Evolutionary conservation across 2,797 vertebrate species (phyloP), one percentile per base, ranked within the genome.

Genomic region (Acanthornis magna): DNA sequence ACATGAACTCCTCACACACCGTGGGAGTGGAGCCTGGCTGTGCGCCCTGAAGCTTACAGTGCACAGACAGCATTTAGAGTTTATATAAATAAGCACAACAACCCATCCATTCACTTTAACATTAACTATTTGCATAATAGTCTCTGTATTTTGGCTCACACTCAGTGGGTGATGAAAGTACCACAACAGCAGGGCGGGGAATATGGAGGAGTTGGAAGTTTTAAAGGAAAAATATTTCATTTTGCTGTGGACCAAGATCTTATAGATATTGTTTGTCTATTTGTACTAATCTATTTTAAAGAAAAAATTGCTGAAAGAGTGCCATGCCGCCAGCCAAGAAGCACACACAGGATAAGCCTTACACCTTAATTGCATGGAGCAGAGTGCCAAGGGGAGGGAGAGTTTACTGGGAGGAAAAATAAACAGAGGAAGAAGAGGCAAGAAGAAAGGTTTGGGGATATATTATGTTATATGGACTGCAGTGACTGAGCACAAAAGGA

Each of bases 51-150:
- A 95, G 89, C 91, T 77, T 70, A 65, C 74, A 67, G 18, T 60
- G 77, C 61, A 48, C 2, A 70, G 71, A 45, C 38, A 74, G 48
- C 42, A 79, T 63, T 85, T 60, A 61, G 55, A 45, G 48, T 68
- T 76, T 85, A 63, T 53, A 89, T 89, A 96, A 93, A 95, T 70
- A 87, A 91, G 57, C n/a, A 89, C 55, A 76, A 91, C 55, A 78
- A 92, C 71, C 26, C 81, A 40, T 55, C 63, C 82, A 36, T 57
- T 82, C 68, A 57, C 84, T 93, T 77, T 25, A 66, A 57, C 42
- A 10, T 32, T n/a, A 84, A 91, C 76, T 17, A 42, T 80, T 85
- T 92, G 81, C 85, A 71, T 71, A 91, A 82, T 1, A 67, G 77
- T 71, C 45, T 76, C 55, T 0, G 1, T 34, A 34, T 70, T 89